Evolutionary conservation across 2,113 vertebrate genomes (phyloP).

Genomic region (chimpanzee (Pan troglodytes)): NHGRI_mPanTro3-v2.1_pri NC_086015.1:169971001-169971500

Average conservation of each 20-base stretch:
- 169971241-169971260: not conserved
- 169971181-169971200: not conserved
- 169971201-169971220: no score
- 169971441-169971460: slow-evolving; percentile 80
- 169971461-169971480: slow-evolving; percentile 79
- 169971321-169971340: slow-evolving; percentile 44
- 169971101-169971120: slow-evolving; percentile 41
- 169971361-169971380: slow-evolving; percentile 73
- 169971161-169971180: slow-evolving; percentile 21
- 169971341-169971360: slow-evolving; percentile 40
- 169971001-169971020: not conserved
- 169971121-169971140: not conserved
- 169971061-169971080: not conserved
- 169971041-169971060: not conserved
- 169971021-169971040: not conserved
- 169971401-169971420: slow-evolving; percentile 80
- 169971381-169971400: slow-evolving; percentile 78
- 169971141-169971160: not conserved
- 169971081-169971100: slow-evolving; percentile 8
- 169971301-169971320: slow-evolving; percentile 54
- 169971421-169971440: slow-evolving; percentile 75
- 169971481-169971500: not conserved
- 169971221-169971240: not conserved
- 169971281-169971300: slow-evolving; percentile 24
- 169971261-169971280: slow-evolving; percentile 1